Evolutionary conservation across 2,888 invertebrate genomes (phyloP), one percentile per base, ranked within the genome.

Genomic region (Drosophila villosipedis): DNA sequence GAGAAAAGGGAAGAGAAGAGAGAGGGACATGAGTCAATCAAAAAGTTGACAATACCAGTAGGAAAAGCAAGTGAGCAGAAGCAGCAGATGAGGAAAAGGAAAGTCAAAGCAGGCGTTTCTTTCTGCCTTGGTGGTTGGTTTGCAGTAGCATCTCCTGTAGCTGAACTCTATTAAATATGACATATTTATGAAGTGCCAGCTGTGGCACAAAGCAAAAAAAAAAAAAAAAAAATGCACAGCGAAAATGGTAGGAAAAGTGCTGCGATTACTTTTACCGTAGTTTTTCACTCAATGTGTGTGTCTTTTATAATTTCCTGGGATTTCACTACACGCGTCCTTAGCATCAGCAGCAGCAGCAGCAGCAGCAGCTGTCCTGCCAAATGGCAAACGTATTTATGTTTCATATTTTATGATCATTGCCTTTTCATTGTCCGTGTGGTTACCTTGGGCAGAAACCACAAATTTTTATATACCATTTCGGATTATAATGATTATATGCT

Each of bases 101-200:
- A 73, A 74, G 73, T 77, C 78, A 73, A 49, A 72, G 83, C 80
- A 81, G 83, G 83, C 76, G 71, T 59, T 58, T 12, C 39, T 33
- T 19, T 31, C n/a, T 41, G 41, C 62, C 71, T 61, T 58, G 74
- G 80, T 83, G 80, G 80, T 79, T 80, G 68, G 60, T 75, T 76
- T 63, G 65, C 76, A 70, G 82, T 68, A 74, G 68, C 70, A 66
- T 50, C 52, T 58, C 64, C 58, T 66, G 68, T 62, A 65, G 74
- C 76, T 80, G 86, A 81, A 86, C 88, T 91, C 88, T 89, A 91
- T 91, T 91, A 90, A 90, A 84, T 91, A 91, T 91, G 91, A 91
- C 91, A 91, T 91, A 79, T 91, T 91, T 91, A 91, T 91, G 91
- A 91, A 91, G 91, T 91, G 91, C 76, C 79, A 89, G 89, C 83